Evolutionary conservation across 2,113 vertebrate species (phyloP).

Genomic region (Oncorhynchus keta): DNA sequence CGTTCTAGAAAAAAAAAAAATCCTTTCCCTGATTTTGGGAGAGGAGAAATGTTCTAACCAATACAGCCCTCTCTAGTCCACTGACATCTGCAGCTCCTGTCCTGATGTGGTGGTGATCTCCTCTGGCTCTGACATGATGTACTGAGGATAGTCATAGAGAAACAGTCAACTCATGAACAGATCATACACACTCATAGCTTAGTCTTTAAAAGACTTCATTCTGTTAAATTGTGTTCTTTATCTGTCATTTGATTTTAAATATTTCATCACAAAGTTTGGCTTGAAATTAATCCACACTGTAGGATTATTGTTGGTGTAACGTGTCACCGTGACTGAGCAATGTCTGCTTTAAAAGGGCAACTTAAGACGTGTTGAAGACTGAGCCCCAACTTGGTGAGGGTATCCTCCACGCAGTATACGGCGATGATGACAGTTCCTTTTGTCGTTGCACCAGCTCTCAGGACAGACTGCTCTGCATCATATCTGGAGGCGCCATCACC

Average conservation of each 20-base stretch:
- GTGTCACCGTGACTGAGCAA: no score
- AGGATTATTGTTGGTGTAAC: no score
- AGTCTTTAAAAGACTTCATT: no score
- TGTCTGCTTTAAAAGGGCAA: background rate
- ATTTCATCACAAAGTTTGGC: no score
- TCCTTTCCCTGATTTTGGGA: no score
- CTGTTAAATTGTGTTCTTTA: no score
- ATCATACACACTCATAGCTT: no score
- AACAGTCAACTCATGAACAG: background rate
- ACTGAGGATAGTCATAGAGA: conserved; percentile 65
- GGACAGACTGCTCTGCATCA: conserved; percentile 98
- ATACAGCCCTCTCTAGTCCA: conserved; percentile 82
- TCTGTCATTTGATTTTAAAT: no score
- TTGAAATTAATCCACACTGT: no score
- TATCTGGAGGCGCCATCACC: conserved; percentile 97
- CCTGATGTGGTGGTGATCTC: conserved; percentile 99
- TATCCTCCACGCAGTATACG: conserved; percentile 96
- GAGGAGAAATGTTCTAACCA: no score
- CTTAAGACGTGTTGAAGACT: background rate
- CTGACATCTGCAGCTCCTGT: conserved; percentile 97
- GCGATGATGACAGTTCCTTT: conserved; percentile 97
- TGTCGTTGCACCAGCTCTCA: conserved; percentile 89
- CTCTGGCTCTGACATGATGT: conserved; percentile 96
- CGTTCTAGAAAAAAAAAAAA: no score
- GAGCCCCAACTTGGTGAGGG: conserved; percentile 88